Base-by-base conservation (phyloP, 2,113 vertebrate species). In the Callipepla squamata region DNA sequence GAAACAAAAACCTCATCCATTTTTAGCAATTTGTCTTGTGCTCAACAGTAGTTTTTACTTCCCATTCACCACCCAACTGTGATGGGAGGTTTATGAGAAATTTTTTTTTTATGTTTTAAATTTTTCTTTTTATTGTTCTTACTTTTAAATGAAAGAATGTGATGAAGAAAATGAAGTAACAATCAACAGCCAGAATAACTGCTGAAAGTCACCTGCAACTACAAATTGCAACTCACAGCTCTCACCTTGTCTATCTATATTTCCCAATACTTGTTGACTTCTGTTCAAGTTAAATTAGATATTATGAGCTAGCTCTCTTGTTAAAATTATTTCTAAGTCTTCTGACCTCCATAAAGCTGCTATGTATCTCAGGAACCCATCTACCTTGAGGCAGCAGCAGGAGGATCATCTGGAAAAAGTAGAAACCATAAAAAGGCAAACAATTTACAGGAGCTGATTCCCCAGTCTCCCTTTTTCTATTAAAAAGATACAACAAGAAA, bases 301-400 rank as follows among this genome's bases (percentile, higher is more conserved):
- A 36, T 47, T 87, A 55, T 69, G 82, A 79, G 82, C 57, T 44
- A 30, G 30, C 20, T 87, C 79, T 82, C 67, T 59, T 70, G 26
- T 89, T 93, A 70, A 67, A 66, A 59, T 87, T 85, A 77, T 92
- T 91, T 94, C 75, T 91, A 90, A 89, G 47, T 85, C 45, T 91
- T 96, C 68, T 93, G 86, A 76, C 91, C 88, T 94, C 70, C 58
- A 32, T 85, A 48, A 92, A 92, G 74, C 74, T 51, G 3, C 8
- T 36, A 62, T 38, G 53, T 34, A 72, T 58, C 48, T 87, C 61
- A 55, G 75, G 74, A 77, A 92, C 81, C 48, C 78, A 63, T 9
- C 63, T 94, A 87, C 59, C 82, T 82, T 40, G 68, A 95, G 85
- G 90, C 47, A 84, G 30, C 9, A 89, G 74, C 17, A 53, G 87